Base-by-base conservation (phyloP, 2,797 vertebrate species). In the Aulostomus chinensis region DNA sequence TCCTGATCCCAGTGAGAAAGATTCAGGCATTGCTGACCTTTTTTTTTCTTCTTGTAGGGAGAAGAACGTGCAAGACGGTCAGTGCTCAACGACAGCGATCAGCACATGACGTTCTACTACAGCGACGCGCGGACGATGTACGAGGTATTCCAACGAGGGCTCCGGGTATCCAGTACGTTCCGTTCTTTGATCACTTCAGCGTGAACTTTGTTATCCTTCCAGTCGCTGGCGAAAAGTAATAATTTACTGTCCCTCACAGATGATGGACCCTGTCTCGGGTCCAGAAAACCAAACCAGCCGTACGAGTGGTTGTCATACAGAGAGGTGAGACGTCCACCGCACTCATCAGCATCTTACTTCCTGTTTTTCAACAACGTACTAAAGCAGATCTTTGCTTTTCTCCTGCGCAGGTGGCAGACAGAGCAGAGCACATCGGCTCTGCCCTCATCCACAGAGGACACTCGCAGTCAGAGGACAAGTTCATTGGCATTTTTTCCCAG, bases 301-400 rank as follows among this genome's bases (percentile, higher is more conserved):
- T 99, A 98, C 11, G 93, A 96, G 62, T 99, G 97, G 97, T 89
- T 90, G 55, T 92, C 95, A 2, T 99, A 98, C 39, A 88, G 74
- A 80, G 92, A 99, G 90, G 97, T 99, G 83, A 88, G 89, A 11
- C 4, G 4, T 21, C 1, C 11, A 39, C 9, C 14, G 6, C 3
- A 2, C 18, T 5, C 24, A 13, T n/a, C 9, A 14, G 10, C 17
- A 6, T 40, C 15, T n/a, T 9, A 11, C 4, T 6, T 18, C 11
- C 0, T 6, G 2, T 15, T 3, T 15, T n/a, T n/a, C 8, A 7
- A 5, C 2, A 8, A 7, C 9, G 3, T 11, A 11, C 13, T 16
- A 7, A 3, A 13, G 11, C 8, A 7, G 13, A 26, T 11, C 9
- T 21, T 39, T 32, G 3, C 7, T 35, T n/a, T 47, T 60, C 3